These are phyloP conservation scores for Helobdella robusta DNA, from an alignment of 2,888 invertebrate species.

Conservation along the genomic window DNA sequence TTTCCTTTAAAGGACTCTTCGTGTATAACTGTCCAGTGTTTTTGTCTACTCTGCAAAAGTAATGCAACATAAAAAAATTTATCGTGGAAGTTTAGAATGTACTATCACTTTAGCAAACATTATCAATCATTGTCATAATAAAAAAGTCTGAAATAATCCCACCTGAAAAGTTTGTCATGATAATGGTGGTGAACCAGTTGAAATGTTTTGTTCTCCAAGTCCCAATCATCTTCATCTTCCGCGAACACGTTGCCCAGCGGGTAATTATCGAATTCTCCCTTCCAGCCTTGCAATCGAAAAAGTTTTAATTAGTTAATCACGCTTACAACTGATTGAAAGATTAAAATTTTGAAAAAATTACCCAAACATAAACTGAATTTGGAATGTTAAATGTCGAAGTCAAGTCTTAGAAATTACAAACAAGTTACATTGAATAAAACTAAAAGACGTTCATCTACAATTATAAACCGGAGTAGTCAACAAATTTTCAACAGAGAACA, in stretches of 20 bases:
- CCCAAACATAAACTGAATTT: not conserved
- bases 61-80: not conserved
- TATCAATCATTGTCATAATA: no score
- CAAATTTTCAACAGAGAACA: not conserved
- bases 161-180: slow-evolving; percentile 7
- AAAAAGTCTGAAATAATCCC: no score
- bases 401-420: not conserved
- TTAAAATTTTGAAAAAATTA: not conserved
- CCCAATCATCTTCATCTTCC: slow-evolving; percentile 96
- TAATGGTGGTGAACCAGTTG: not conserved
- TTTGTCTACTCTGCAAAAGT: slow-evolving; percentile 59
- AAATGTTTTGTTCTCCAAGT: slow-evolving; percentile 90
- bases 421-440: not conserved
- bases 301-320: not conserved
- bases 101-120: not conserved
- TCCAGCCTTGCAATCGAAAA: not conserved
- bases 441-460: not conserved
- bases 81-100: not conserved
- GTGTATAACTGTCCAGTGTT: slow-evolving; percentile 91
- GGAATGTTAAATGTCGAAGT: not conserved
- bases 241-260: slow-evolving; percentile 91
- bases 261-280: slow-evolving; percentile 59
- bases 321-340: not conserved
- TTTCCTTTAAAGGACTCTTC: slow-evolving; percentile 81
- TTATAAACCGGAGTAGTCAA: not conserved